Evolutionary conservation across 1,140 invertebrate genomes (phyloP).

Genomic region (Adoxophyes honmai): DNA sequence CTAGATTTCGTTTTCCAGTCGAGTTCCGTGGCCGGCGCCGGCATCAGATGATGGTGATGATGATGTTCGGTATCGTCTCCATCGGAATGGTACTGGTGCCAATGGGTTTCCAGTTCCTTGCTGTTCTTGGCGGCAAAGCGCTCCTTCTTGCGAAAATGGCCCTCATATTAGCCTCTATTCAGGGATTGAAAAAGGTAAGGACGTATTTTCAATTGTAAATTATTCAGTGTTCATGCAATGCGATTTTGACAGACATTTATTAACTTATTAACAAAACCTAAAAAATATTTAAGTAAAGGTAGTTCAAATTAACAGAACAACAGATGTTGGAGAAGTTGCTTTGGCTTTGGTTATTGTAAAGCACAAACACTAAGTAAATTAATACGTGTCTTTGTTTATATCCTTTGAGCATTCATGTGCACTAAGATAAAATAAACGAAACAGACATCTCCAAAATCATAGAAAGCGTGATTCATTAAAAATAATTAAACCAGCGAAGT

Average conservation of each 20-base stretch:
- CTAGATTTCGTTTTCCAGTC: constrained; percentile 36
- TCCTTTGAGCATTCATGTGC: too few species aligned
- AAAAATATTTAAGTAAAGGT: too few species aligned
- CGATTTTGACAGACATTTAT: neutral
- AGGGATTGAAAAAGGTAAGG: constrained; percentile 83
- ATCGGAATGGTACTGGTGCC: constrained; percentile 84
- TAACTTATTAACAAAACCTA: constrained; percentile 13
- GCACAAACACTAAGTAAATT: too few species aligned
- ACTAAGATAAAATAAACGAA: too few species aligned
- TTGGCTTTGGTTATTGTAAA: too few species aligned
- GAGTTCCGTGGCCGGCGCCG: constrained; percentile 76
- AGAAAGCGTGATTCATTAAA: too few species aligned
- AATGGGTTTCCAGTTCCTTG: constrained; percentile 87
- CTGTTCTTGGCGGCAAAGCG: constrained; percentile 86
- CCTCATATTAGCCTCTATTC: constrained; percentile 85
- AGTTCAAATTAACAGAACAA: too few species aligned
- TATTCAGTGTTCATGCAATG: neutral
- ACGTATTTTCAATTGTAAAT: constrained; percentile 10
- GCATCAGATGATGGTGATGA: constrained; percentile 81
- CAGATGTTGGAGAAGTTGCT: too few species aligned
- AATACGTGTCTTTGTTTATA: too few species aligned
- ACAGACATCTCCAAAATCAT: too few species aligned
- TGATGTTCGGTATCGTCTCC: constrained; percentile 85
- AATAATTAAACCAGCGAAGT: too few species aligned
- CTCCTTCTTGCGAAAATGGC: constrained; percentile 86